Evolutionary conservation across 2,797 vertebrate species (phyloP).

Genomic region (Diplodus sargus): DNA sequence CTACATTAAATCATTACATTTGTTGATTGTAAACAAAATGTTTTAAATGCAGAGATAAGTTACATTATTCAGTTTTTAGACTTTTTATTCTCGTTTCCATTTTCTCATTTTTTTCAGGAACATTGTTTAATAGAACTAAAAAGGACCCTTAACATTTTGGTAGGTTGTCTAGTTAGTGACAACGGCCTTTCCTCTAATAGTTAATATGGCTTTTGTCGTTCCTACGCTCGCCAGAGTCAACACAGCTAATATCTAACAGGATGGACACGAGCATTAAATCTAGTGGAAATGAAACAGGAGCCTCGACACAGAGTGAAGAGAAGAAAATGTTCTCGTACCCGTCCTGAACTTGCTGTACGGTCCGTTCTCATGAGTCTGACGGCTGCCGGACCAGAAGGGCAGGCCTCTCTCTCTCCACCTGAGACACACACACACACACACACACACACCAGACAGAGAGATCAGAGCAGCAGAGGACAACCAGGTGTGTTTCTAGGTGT

Average conservation of each 20-base stretch:
- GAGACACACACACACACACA: slow-evolving; percentile 37
- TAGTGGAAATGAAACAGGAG: background rate
- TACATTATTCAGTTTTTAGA: background rate
- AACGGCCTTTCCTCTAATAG: background rate
- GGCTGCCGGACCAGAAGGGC: slow-evolving; percentile 83
- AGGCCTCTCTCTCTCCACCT: slow-evolving; percentile 90
- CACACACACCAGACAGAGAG: slow-evolving; percentile 13
- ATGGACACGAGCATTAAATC: background rate
- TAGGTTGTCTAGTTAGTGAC: background rate
- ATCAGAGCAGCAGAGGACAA: slow-evolving; percentile 41
- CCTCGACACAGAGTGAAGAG: background rate
- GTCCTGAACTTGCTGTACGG: slow-evolving; percentile 90
- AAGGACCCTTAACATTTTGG: background rate
- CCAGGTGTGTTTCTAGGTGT: slow-evolving; percentile 36
- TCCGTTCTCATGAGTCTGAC: slow-evolving; percentile 79
- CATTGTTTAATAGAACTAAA: no score
- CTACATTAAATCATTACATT: no score
- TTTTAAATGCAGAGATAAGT: background rate
- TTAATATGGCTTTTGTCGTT: background rate
- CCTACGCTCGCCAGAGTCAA: background rate
- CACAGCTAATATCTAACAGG: background rate
- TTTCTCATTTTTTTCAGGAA: no score
- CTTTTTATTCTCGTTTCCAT: no score
- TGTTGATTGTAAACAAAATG: background rate
- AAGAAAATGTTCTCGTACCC: slow-evolving; percentile 72